These are phyloP conservation scores for Tragelaphus buxtoni DNA, from an alignment of 2,113 vertebrate species.

Conservation along the genomic window DNA sequence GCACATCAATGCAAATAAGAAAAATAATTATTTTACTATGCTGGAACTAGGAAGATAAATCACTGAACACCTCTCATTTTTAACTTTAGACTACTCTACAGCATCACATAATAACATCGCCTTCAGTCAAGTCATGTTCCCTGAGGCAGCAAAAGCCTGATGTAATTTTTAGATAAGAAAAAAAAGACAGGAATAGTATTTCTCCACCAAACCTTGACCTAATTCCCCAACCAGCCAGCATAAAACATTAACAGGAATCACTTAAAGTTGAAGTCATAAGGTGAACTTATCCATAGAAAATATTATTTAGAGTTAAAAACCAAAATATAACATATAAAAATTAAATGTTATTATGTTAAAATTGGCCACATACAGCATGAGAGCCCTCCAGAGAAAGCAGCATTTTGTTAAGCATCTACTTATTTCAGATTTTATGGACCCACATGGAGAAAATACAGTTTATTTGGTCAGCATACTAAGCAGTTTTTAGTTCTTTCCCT, in stretches of 20 bases:
- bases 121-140: conserved; percentile 34
- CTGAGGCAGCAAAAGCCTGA: conserved; percentile 3
- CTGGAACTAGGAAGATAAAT: conserved; percentile 44
- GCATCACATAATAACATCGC: not conserved
- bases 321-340: conserved; percentile 42
- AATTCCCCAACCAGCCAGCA: not conserved
- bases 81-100: conserved; percentile 24
- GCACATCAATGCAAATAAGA: conserved; percentile 48
- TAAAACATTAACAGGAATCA: conserved; percentile 44
- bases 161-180: conserved; percentile 42
- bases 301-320: conserved; percentile 40
- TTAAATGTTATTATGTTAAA: not conserved
- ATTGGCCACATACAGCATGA: not conserved
- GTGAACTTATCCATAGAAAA: conserved; percentile 36
- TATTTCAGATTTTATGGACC: not conserved
- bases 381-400: not conserved
- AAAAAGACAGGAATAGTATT: conserved; percentile 36
- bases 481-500: not conserved
- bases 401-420: conserved; percentile 25
- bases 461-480: not conserved
- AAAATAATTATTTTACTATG: conserved; percentile 50
- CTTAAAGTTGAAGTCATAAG: conserved; percentile 18
- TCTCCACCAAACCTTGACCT: conserved; percentile 41
- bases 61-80: conserved; percentile 40
- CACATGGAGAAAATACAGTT: not conserved